Percentiles rank a stretch among this genome's conserved stretches.
Evolutionary conservation across 2,797 vertebrate species (phyloP).

Genomic region (Myotis vivesi): DNA sequence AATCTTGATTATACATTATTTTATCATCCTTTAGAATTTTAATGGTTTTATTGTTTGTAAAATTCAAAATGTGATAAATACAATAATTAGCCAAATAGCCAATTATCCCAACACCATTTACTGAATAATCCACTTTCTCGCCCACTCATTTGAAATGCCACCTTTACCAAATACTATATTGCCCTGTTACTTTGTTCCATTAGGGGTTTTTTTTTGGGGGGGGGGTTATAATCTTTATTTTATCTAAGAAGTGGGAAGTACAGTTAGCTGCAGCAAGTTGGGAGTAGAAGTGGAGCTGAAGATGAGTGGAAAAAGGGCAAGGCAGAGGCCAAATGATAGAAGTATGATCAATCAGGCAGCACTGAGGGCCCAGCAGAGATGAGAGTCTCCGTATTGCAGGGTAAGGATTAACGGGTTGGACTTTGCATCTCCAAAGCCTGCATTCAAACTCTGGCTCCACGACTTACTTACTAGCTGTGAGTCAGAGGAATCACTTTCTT

Average conservation of each 20-base stretch:
- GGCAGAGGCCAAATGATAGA: neutral
- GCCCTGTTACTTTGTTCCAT: neutral
- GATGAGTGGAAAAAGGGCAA: neutral
- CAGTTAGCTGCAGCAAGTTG: neutral
- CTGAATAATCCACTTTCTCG: neutral
- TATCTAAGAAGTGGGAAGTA: neutral
- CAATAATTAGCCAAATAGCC: neutral
- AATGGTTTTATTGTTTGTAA: constrained; percentile 14
- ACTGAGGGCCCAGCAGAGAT: neutral
- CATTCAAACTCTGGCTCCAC: neutral
- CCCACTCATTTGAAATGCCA: neutral
- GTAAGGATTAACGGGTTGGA: neutral
- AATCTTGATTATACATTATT: neutral
- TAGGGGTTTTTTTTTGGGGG: neutral
- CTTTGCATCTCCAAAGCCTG: neutral
- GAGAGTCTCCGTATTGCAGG: neutral
- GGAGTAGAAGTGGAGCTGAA: neutral
- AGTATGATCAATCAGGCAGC: neutral
- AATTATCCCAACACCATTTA: neutral
- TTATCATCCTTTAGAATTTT: neutral
- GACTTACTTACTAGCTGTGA: neutral
- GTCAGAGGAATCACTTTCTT: neutral
- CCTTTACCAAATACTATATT: neutral
- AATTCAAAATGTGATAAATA: constrained; percentile 31
- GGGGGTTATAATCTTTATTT: neutral